phyloP scores from a whole-genome alignment of 2,888 invertebrate species.

The Lepidochrysops patricia region DNA sequence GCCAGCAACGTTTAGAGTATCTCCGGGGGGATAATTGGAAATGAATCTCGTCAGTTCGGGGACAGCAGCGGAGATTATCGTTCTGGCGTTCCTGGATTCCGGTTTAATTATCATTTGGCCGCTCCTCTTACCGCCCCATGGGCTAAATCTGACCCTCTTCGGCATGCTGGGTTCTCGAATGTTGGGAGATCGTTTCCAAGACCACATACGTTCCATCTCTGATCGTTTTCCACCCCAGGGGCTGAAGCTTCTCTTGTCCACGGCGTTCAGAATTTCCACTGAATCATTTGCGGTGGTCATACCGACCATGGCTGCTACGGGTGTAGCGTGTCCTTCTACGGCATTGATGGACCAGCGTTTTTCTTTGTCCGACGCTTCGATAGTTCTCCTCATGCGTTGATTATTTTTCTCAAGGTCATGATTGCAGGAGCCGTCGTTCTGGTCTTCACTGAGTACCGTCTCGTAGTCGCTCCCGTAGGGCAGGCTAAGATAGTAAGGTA shows the following conservation, averaged over 20 bases:
- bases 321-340: constrained; percentile 36
- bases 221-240: constrained; percentile 63
- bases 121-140: constrained; percentile 65
- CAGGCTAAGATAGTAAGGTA: constrained; percentile 40
- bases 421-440: constrained; percentile 28
- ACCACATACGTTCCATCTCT: constrained; percentile 48
- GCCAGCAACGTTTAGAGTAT: constrained; percentile 40
- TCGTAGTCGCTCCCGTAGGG: constrained; percentile 33
- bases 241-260: constrained; percentile 55
- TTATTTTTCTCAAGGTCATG: constrained; percentile 25
- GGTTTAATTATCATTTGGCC: constrained; percentile 58
- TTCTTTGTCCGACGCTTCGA: constrained; percentile 22
- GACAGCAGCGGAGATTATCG: constrained; percentile 50
- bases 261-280: constrained; percentile 30
- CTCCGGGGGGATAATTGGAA: constrained; percentile 45
- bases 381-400: constrained; percentile 30
- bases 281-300: constrained; percentile 32
- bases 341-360: constrained; percentile 41
- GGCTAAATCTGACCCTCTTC: constrained; percentile 62
- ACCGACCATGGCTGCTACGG: constrained; percentile 31
- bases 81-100: constrained; percentile 43
- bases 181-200: constrained; percentile 50
- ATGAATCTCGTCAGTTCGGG: constrained; percentile 54
- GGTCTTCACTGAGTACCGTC: constrained; percentile 25
- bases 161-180: constrained; percentile 63